phyloP scores from a whole-genome alignment of 1,140 invertebrate genomes.

The Colletes latitarsis region DNA sequence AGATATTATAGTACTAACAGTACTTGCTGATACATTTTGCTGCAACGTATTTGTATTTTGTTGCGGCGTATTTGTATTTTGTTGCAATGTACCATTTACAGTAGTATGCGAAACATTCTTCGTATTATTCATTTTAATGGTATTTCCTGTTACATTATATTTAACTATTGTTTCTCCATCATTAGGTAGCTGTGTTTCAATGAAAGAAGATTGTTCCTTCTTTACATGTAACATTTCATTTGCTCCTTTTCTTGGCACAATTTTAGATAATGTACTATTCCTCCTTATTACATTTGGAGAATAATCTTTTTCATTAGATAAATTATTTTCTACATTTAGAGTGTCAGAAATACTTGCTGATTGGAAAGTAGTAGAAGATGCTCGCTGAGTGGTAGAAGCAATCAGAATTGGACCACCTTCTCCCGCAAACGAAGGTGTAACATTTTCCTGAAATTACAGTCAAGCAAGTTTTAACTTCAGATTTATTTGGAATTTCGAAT shows the following conservation, averaged over 20 bases:
- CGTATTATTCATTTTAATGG: not conserved
- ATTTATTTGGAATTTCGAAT: not conserved
- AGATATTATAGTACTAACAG: conserved; percentile 9
- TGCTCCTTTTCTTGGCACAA: conserved; percentile 59
- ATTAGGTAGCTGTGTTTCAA: not conserved
- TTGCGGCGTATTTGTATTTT: not conserved
- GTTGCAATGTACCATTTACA: conserved; percentile 5
- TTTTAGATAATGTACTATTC: conserved; percentile 54
- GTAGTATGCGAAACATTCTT: not conserved
- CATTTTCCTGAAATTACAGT: conserved; percentile 24
- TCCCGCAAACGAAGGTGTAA: conserved; percentile 12
- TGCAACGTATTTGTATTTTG: conserved; percentile 6
- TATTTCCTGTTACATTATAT: conserved; percentile 1
- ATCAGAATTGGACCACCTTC: conserved; percentile 54
- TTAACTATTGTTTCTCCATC: conserved; percentile 17
- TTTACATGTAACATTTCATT: conserved; percentile 15
- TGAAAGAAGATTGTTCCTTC: not conserved
- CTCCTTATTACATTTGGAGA: conserved; percentile 20
- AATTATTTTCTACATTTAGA: conserved; percentile 12
- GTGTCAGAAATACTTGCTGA: not conserved
- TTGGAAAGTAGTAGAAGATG: not conserved
- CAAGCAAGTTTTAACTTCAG: conserved; percentile 8
- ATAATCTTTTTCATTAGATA: conserved; percentile 36
- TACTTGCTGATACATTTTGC: conserved; percentile 3
- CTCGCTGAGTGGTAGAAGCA: not conserved